Evolutionary conservation across 23 tunicate genomes (phyloP), one percentile per base, ranked within the genome.

Genomic region (Ciona savignyi): DNA sequence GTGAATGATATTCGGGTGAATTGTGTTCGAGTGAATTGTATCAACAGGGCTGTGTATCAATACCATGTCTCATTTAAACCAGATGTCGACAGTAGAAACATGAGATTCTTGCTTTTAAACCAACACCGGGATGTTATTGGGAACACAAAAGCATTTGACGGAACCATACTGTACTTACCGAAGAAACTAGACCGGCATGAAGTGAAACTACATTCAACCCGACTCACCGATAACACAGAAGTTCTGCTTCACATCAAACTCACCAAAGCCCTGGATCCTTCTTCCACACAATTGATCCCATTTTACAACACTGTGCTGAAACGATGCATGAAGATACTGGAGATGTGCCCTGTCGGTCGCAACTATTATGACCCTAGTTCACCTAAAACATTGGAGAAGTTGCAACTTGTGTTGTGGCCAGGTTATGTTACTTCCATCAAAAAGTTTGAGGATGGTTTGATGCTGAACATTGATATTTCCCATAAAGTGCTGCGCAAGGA

Each of bases 371-470:
- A 90, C 62, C 97, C 89, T 29, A 29, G 34, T 25, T 51, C 63
- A 9, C 72, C 97, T 0, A 78, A 74, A 51, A 69, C 63, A 20
- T 64, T 90, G n/a, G 83, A 80, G 22, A 74, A 68, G 34, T 66
- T 70, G 30, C 70, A 86, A 15, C 78, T 90, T 27, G 68, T 72
- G 34, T 34, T 90, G 23, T 90, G 97, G 97, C 97, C 97, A 2
- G 97, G 97, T 2, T 90, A 83, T 67, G 94, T 90, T 1, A 88
- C 94, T 4, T 82, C 95, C 3, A 83, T 94, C 34, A 82, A 78
- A 35, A 79, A 33, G 19, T 90, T 82, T 80, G 99, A 94, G 78
- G 99, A 89, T 70, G 99, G 99, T 27, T 34, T 94, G 70, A 66
- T 87, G 62, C 28, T 94, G 67, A 90, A 88, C 56, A 78, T 90